phyloP scores from a whole-genome alignment of 2,888 invertebrate genomes.

The Watsonalla cultraria region DNA sequence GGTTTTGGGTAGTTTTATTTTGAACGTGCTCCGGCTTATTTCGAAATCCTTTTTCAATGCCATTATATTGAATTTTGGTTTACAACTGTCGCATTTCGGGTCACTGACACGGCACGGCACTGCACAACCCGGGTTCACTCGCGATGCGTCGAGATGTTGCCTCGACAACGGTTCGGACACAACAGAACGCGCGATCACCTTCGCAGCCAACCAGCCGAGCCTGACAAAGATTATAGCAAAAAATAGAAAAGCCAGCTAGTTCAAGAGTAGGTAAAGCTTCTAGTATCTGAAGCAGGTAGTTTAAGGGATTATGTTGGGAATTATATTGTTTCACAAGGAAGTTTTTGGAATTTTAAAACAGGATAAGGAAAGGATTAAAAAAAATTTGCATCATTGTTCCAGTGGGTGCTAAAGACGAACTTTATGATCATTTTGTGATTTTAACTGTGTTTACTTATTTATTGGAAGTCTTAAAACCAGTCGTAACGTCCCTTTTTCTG shows the following conservation, averaged over 20 bases:
- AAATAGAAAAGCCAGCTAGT: constrained; percentile 22
- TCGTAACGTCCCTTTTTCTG: no score
- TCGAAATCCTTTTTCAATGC: constrained; percentile 73
- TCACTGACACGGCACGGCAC: constrained; percentile 59
- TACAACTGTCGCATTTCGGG: constrained; percentile 58
- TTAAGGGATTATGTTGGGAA: not conserved
- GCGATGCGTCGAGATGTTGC: constrained; percentile 44
- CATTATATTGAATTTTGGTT: constrained; percentile 50
- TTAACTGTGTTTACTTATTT: no score
- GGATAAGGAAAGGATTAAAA: no score
- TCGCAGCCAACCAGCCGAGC: constrained; percentile 44
- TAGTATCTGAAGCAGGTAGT: not conserved
- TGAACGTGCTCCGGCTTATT: constrained; percentile 61
- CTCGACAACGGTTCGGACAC: constrained; percentile 66
- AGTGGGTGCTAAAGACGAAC: no score
- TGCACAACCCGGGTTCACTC: constrained; percentile 33
- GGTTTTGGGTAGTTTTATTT: constrained; percentile 50
- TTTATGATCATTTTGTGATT: no score
- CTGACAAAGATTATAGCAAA: constrained; percentile 44
- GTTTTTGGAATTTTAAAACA: no score
- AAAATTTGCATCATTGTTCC: no score
- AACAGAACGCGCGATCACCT: constrained; percentile 57
- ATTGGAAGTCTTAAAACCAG: no score
- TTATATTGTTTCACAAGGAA: no score
- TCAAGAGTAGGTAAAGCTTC: constrained; percentile 6